phyloP scores from a whole-genome alignment of 2,797 vertebrate genomes.

The Bradypodion pumilum region DNA sequence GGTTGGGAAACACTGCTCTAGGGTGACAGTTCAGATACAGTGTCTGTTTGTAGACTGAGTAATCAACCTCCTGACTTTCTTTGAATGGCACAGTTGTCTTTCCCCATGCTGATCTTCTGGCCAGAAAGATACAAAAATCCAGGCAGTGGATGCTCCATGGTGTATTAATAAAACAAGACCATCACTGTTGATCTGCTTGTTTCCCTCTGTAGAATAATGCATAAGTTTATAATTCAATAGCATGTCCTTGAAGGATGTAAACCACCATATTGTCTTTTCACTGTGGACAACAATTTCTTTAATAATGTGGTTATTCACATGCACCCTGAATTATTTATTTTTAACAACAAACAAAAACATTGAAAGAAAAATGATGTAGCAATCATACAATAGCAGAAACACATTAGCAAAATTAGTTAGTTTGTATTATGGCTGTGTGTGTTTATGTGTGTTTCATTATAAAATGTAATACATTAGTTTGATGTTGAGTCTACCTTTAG shows the following conservation, averaged over 20 bases:
- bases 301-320: constrained; percentile 20
- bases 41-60: not conserved
- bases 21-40: not conserved
- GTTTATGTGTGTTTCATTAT: too few species aligned
- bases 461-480: not conserved
- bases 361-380: too few species aligned
- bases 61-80: not conserved
- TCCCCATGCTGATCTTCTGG: not conserved
- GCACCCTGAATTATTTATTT: constrained; percentile 32
- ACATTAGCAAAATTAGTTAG: too few species aligned
- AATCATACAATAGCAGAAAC: too few species aligned
- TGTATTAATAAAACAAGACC: not conserved
- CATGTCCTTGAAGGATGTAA: not conserved
- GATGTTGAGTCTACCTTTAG: not conserved
- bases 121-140: not conserved
- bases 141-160: not conserved
- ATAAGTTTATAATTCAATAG: constrained; percentile 7
- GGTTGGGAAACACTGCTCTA: too few species aligned
- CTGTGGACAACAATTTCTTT: constrained; percentile 6
- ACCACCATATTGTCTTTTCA: constrained; percentile 27
- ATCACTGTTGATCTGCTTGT: not conserved
- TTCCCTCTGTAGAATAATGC: constrained; percentile 5
- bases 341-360: constrained; percentile 36
- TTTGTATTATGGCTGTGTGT: too few species aligned
- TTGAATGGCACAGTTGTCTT: not conserved